Percentiles rank a stretch among this genome's conserved stretches.
phyloP scores from a whole-genome alignment of 2,888 invertebrate genomes.

The Osmoderma eremita region DNA sequence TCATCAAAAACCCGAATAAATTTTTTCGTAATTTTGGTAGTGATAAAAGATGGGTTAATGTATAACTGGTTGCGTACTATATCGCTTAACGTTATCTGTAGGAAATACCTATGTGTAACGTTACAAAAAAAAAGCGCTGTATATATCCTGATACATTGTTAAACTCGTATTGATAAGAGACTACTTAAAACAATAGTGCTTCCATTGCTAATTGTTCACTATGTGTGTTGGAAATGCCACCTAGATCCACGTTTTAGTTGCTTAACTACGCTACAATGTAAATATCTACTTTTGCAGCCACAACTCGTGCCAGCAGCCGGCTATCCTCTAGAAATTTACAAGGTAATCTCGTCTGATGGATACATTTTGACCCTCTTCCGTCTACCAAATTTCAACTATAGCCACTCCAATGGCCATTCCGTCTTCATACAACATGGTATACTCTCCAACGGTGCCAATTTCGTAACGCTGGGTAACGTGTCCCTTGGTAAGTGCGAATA shows the following conservation, averaged over 20 bases:
- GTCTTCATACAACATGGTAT: constrained; percentile 60
- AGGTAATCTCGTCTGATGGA: constrained; percentile 64
- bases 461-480: constrained; percentile 55
- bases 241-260: background rate
- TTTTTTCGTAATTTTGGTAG: too few relatives aligned
- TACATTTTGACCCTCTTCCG: constrained; percentile 64
- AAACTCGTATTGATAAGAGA: too few relatives aligned
- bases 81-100: too few relatives aligned
- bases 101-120: too few relatives aligned
- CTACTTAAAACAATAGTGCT: too few relatives aligned
- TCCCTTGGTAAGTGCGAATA: constrained; percentile 56
- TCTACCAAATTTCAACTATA: constrained; percentile 55
- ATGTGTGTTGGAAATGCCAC: too few relatives aligned
- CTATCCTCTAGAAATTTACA: constrained; percentile 63
- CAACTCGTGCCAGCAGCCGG: constrained; percentile 63
- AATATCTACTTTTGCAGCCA: constrained; percentile 57
- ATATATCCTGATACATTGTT: too few relatives aligned
- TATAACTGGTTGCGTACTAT: too few relatives aligned
- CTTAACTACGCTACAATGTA: background rate
- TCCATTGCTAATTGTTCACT: too few relatives aligned
- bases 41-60: too few relatives aligned
- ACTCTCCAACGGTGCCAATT: constrained; percentile 56
- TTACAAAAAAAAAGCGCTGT: too few relatives aligned
- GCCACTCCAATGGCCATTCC: constrained; percentile 54
- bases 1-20: too few relatives aligned